phyloP scores from a whole-genome alignment of 64 coral and sea anemone genomes.

The Acropora yongei region DNA sequence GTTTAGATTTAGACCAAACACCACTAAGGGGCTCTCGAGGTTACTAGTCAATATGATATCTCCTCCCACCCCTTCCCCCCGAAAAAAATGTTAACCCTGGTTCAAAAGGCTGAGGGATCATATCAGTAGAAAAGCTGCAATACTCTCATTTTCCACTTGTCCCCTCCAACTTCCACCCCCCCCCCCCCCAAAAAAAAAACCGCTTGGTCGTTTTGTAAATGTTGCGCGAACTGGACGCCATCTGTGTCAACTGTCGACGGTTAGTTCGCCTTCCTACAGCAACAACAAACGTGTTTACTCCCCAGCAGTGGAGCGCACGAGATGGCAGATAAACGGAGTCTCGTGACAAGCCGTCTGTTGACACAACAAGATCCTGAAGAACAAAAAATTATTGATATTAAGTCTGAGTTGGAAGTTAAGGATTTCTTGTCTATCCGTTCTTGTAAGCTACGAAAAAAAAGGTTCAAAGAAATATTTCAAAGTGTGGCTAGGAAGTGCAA shows the following conservation, averaged over 20 bases:
- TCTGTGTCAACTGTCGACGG: constrained; percentile 47
- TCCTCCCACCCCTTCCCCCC: too few species aligned
- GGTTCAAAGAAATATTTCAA: too few species aligned
- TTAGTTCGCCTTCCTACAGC: constrained; percentile 19
- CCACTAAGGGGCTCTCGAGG: too few species aligned
- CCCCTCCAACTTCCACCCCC: too few species aligned
- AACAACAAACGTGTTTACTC: constrained; percentile 47
- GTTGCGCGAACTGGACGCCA: constrained; percentile 58
- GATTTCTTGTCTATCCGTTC: too few species aligned
- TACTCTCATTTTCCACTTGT: background rate
- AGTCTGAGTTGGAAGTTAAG: too few species aligned
- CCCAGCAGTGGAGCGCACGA: background rate
- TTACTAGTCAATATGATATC: background rate
- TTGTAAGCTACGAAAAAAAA: too few species aligned
- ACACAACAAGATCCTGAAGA: constrained; percentile 10
- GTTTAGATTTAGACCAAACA: too few species aligned
- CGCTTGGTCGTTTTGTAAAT: constrained; percentile 31
- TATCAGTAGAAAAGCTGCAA: background rate
- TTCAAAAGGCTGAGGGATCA: background rate
- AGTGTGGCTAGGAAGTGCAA: too few species aligned
- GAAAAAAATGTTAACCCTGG: background rate
- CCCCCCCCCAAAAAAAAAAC: background rate
- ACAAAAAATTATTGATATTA: background rate
- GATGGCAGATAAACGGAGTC: constrained; percentile 28
- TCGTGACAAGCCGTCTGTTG: constrained; percentile 58